Evolutionary conservation across 2,888 invertebrate species (phyloP).

Genomic region (Hylaea fasciaria): DNA sequence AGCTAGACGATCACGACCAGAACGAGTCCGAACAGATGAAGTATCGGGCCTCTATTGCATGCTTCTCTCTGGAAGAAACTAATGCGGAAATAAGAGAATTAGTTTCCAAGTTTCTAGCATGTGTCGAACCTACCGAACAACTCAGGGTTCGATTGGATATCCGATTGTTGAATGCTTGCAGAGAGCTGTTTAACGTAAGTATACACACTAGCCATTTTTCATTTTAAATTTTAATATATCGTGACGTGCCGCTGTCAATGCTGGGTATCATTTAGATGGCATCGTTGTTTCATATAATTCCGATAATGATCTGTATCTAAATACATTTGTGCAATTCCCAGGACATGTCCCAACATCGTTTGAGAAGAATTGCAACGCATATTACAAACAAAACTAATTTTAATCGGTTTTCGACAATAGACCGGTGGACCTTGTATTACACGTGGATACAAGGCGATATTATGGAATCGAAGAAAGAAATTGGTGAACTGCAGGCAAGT

Average conservation of each 20-base stretch:
- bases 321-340: constrained; percentile 41
- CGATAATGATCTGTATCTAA: too few species aligned
- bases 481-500: constrained; percentile 57
- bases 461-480: constrained; percentile 42
- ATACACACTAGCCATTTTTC: not conserved
- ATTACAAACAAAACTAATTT: constrained; percentile 45
- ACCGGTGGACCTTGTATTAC: constrained; percentile 71
- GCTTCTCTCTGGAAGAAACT: constrained; percentile 51
- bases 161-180: constrained; percentile 46
- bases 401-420: constrained; percentile 37
- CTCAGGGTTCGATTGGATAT: constrained; percentile 35
- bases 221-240: too few species aligned
- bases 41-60: constrained; percentile 36
- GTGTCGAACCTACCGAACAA: constrained; percentile 5
- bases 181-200: constrained; percentile 59
- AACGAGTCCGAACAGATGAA: constrained; percentile 19
- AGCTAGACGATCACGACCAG: constrained; percentile 51
- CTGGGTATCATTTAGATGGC: too few species aligned
- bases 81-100: constrained; percentile 44
- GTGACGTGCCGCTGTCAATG: too few species aligned
- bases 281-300: too few species aligned
- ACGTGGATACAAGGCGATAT: constrained; percentile 55
- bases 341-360: constrained; percentile 52
- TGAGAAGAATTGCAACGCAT: constrained; percentile 26
- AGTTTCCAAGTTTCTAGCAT: constrained; percentile 35